These are phyloP conservation scores for Eulemur mongoz DNA, from an alignment of 2,797 vertebrate species.

Conservation along the genomic window DNA sequence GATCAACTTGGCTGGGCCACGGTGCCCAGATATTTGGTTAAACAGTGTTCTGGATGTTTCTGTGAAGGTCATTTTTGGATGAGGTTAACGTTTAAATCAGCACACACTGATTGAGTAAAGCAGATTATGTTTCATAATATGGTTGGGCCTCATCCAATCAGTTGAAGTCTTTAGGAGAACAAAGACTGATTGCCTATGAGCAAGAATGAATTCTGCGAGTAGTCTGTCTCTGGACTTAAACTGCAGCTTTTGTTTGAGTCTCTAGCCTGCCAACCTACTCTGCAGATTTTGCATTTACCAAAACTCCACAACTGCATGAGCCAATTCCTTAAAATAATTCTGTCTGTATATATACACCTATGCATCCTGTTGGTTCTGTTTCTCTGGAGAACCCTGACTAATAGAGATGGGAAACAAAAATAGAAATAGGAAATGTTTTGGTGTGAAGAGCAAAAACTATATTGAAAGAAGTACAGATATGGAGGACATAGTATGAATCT, in stretches of 20 bases:
- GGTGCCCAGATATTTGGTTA: not conserved
- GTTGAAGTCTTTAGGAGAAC: not conserved
- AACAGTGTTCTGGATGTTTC: not conserved
- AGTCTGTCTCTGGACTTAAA: not conserved
- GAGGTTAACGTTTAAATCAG: not conserved
- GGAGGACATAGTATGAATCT: not conserved
- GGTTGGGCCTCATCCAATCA: not conserved
- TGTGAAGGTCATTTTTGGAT: not conserved
- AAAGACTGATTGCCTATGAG: not conserved
- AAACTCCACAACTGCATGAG: not conserved
- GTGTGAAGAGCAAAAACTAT: slow-evolving; percentile 1
- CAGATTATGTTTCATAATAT: not conserved
- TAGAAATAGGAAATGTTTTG: not conserved
- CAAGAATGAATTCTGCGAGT: not conserved
- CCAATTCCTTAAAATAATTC: not conserved
- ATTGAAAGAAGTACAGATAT: not conserved
- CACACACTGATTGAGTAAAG: not conserved
- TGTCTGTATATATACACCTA: not conserved
- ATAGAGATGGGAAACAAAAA: not conserved
- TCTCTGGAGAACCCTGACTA: not conserved
- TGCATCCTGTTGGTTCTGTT: not conserved
- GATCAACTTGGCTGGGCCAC: not conserved
- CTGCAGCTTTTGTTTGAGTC: not conserved
- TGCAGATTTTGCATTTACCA: not conserved
- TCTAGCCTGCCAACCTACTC: not conserved